Conservation (phyloP, 2,797 vertebrate genomes). For the Chelonia mydas region DNA sequence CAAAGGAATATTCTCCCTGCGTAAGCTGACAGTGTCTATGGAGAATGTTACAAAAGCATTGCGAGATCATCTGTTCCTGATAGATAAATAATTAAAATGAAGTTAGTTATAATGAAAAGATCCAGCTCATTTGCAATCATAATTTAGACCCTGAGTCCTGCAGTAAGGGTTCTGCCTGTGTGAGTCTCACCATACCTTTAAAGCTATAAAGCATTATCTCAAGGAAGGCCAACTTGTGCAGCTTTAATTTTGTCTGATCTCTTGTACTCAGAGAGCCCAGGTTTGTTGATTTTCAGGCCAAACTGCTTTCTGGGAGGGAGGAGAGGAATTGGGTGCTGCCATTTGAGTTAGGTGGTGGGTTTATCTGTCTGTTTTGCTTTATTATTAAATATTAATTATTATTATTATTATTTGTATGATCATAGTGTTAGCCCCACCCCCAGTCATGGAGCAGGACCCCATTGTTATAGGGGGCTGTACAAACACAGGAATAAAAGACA, state of each 20-base stretch:
- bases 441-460: background rate
- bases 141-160: slow-evolving; percentile 50
- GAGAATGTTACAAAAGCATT: background rate
- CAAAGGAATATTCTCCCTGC: slow-evolving; percentile 44
- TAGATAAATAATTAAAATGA: slow-evolving; percentile 66
- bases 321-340: background rate
- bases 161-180: slow-evolving; percentile 44
- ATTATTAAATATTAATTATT: background rate
- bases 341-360: rapidly evolving
- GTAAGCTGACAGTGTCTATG: slow-evolving; percentile 44
- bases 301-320: background rate
- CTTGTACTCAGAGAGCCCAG: slow-evolving; percentile 1
- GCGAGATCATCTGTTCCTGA: slow-evolving; percentile 56
- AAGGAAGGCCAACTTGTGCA: slow-evolving; percentile 45
- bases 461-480: background rate
- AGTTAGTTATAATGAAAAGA: slow-evolving; percentile 56
- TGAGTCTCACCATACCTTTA: slow-evolving; percentile 21
- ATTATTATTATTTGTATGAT: background rate
- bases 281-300: slow-evolving; percentile 31
- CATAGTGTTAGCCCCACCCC: background rate
- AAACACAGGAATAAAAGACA: background rate
- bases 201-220: slow-evolving; percentile 25
- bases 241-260: slow-evolving; percentile 49
- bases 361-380: background rate
- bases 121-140: slow-evolving; percentile 59